Conservation (phyloP, 2,888 invertebrate genomes). For the Sacculina carcini region DNA sequence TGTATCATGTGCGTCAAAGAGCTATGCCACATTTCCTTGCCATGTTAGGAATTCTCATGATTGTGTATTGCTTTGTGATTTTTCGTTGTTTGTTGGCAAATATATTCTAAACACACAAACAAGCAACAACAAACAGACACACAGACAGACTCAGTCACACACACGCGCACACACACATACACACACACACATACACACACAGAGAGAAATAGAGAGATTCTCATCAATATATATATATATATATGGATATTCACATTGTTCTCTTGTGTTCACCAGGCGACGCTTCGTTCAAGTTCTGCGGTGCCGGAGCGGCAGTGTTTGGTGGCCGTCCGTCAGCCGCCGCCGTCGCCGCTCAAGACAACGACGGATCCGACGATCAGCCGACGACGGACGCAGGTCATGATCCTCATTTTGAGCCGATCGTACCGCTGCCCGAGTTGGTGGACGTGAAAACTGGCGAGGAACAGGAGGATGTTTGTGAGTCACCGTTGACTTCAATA, state of each 20-base stretch:
- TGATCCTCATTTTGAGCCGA: conserved; percentile 22
- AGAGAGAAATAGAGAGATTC: not conserved
- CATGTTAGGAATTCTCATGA: no score
- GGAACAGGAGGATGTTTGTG: conserved; percentile 18
- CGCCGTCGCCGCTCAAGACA: conserved; percentile 6
- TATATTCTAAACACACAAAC: not conserved
- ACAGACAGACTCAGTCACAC: no score
- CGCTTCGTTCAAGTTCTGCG: conserved; percentile 8
- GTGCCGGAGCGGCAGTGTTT: conserved; percentile 10
- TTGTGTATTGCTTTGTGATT: no score
- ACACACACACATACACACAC: not conserved
- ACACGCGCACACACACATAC: not conserved
- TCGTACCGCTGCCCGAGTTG: conserved; percentile 21
- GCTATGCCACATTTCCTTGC: no score
- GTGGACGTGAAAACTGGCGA: conserved; percentile 21
- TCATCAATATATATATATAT: not conserved
- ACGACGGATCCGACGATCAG: conserved; percentile 11
- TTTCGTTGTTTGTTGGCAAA: no score
- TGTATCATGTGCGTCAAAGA: no score
- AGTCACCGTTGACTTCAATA: not conserved
- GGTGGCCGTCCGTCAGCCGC: not conserved
- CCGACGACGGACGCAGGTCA: conserved; percentile 17
- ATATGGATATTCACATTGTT: not conserved
- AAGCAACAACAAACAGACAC: no score
- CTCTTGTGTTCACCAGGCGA: not conserved